Evolutionary conservation across 2,113 vertebrate genomes (phyloP), one percentile per base, ranked within the genome.

Genomic region (Tychaedon coryphoeus): DNA sequence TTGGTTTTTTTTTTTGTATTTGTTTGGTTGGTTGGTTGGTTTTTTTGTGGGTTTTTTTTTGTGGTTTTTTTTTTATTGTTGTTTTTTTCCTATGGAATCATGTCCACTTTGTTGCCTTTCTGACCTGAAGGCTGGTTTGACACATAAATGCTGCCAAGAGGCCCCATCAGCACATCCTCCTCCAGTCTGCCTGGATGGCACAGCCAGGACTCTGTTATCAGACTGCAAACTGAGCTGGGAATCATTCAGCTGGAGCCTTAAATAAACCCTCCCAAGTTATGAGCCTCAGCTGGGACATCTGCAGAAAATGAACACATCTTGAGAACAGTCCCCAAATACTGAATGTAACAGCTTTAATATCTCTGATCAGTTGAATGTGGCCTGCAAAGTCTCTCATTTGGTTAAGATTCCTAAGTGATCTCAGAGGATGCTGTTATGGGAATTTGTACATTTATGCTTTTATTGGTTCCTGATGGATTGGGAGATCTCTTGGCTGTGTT

Each of bases 311-410:
- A 93, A 16, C 78, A 50, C 16, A 26, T 79, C 70, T 65, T 38
- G 26, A 72, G 66, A 90, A 34, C 31, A 12, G 81, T 64, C 84
- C 71, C 78, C 33, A 34, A 60, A 43, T 58, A 90, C 73, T 69
- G 74, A 69, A 53, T 29, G 34, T 12, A 72, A 42, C 58, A 56
- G 34, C 82, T 82, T 69, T 86, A 65, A 70, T 70, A 54, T 69
- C 62, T 66, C 18, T 3, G 0, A 73, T 58, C 36, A 29, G 34
- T 26, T 70, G 71, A 58, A 85, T 43, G 80, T 18, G 53, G 33
- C n/a, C 60, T 80, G 71, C 26, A 56, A 65, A 91, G 45, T 56
- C 34, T 66, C 84, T 90, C 66, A 60, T 78, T 95, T 91, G 93
- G 77, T 88, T 79, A 29, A 33, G 33, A 50, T 90, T 62, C 34